Evolutionary conservation across 1,140 invertebrate species (phyloP).

Genomic region (Homarus americanus): DNA sequence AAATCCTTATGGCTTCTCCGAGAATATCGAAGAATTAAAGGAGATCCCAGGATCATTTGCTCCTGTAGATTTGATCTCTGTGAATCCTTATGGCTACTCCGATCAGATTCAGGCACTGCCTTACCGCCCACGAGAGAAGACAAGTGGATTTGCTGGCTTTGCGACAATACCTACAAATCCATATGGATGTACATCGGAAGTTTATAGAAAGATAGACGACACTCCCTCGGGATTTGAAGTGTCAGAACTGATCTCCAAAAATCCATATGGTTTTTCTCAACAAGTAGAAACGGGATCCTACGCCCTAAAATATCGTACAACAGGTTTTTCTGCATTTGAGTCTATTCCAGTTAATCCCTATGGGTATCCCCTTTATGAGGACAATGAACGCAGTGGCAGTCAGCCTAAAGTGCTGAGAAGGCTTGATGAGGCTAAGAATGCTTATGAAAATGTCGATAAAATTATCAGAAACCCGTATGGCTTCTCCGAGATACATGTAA

Average conservation of each 20-base stretch:
- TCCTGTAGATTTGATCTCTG: background rate
- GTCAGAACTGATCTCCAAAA: background rate
- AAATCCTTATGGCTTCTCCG: background rate
- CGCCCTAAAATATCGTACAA: background rate
- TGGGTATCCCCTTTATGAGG: background rate
- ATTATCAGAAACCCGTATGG: slow-evolving; percentile 8
- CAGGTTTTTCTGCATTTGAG: background rate
- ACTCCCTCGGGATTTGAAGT: background rate
- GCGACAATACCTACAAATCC: background rate
- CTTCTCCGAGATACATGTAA: background rate
- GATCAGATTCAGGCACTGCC: background rate
- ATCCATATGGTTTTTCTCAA: slow-evolving; percentile 11
- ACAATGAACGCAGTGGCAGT: background rate
- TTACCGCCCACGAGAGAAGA: background rate
- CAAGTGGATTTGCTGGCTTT: background rate
- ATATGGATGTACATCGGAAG: background rate
- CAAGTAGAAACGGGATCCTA: background rate
- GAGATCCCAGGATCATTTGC: background rate
- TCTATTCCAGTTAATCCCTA: slow-evolving; percentile 13
- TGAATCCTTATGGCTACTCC: background rate
- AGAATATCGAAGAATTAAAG: background rate
- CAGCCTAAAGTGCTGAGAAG: background rate
- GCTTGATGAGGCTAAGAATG: background rate
- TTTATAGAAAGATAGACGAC: background rate
- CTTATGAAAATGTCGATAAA: background rate